Conservation (phyloP, 1,140 invertebrate species). For the Aphidius ervi region DNA sequence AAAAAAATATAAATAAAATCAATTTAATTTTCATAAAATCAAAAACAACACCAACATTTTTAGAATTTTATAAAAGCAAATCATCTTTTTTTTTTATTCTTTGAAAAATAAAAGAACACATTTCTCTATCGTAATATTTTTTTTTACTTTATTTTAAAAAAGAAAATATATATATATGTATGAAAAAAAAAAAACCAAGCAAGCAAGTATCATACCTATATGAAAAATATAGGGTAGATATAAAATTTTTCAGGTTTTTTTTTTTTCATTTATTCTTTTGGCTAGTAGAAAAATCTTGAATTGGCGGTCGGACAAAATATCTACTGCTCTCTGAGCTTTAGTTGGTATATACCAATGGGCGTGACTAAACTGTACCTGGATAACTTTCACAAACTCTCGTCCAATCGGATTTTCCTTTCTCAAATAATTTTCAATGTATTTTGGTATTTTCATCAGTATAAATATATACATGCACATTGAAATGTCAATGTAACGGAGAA, state of each 20-base stretch:
- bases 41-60: background rate
- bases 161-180: no score
- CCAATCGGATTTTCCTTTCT: constrained; percentile 35
- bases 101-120: no score
- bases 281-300: constrained; percentile 10
- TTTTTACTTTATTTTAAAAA: no score
- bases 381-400: constrained; percentile 45
- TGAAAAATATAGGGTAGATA: background rate
- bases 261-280: background rate
- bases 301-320: constrained; percentile 42
- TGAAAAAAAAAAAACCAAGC: no score
- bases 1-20: background rate
- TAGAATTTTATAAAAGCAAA: background rate
- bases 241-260: background rate
- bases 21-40: constrained; percentile 11
- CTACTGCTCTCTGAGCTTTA: constrained; percentile 24
- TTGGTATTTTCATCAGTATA: no score
- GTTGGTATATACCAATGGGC: constrained; percentile 37
- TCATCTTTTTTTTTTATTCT: background rate
- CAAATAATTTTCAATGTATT: no score
- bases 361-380: constrained; percentile 38
- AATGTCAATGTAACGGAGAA: no score
- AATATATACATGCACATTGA: no score
- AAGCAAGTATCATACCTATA: no score
- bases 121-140: no score